Evolutionary conservation across 2,113 vertebrate species (phyloP).

Genomic region (Hypomesus transpacificus): DNA sequence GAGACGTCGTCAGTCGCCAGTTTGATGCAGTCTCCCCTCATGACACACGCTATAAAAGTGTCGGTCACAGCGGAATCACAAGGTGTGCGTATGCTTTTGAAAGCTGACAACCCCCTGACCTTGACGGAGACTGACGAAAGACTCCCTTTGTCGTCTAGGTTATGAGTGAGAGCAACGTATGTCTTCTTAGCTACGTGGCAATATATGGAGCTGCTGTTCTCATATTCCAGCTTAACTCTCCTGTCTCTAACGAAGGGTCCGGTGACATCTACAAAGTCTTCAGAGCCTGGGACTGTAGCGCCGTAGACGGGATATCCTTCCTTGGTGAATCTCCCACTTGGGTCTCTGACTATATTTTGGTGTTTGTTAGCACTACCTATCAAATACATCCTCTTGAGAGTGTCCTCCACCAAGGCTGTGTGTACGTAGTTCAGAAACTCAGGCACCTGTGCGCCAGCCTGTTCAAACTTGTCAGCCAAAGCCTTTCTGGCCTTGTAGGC

Average conservation of each 20-base stretch:
- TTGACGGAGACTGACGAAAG: not conserved
- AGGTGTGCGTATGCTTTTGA: not conserved
- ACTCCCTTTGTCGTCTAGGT: not conserved
- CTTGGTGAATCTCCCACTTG: not conserved
- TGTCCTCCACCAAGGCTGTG: not conserved
- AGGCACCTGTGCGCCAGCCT: not conserved
- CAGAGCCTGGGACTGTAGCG: not conserved
- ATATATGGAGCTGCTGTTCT: not conserved
- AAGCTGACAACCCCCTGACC: not conserved
- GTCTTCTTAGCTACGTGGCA: constrained; percentile 9
- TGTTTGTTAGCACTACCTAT: not conserved
- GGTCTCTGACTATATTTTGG: not conserved
- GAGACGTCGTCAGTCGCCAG: not conserved
- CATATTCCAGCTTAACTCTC: constrained; percentile 6
- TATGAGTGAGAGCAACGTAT: not conserved
- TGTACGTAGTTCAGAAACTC: not conserved
- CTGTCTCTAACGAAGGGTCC: not conserved
- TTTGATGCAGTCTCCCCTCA: no score
- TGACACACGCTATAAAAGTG: no score
- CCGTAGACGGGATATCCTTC: not conserved
- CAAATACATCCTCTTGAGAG: not conserved
- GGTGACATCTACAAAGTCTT: not conserved
- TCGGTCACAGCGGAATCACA: not conserved
- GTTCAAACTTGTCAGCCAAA: not conserved
- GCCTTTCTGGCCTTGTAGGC: not conserved